Percentiles rank a stretch among this genome's conserved stretches.
These are phyloP conservation scores for Apotomis turbidana DNA, from an alignment of 2,888 invertebrate genomes.

Conservation along the genomic window DNA sequence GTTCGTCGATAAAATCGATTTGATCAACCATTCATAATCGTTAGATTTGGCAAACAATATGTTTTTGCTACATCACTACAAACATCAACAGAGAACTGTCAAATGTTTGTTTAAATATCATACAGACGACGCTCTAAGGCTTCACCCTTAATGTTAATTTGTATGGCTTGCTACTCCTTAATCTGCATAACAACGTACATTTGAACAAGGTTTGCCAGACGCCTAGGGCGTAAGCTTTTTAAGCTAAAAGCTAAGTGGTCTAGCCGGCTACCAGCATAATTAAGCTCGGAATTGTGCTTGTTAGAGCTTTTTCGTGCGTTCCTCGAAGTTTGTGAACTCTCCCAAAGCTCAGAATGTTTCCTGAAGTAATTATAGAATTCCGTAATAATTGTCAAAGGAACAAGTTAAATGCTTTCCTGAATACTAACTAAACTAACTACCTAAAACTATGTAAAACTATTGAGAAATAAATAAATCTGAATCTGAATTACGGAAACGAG, in stretches of 20 bases:
- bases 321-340: slow-evolving; percentile 1
- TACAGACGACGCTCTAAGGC: no score
- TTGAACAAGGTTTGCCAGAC: slow-evolving; percentile 1
- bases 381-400: not conserved
- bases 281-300: slow-evolving; percentile 29
- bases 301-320: slow-evolving; percentile 21
- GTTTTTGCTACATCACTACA: no score
- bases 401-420: not conserved
- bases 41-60: no score
- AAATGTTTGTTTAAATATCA: no score
- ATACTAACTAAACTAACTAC: no score
- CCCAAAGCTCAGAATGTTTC: not conserved
- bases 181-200: slow-evolving; percentile 9
- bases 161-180: not conserved
- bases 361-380: not conserved
- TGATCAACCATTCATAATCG: no score
- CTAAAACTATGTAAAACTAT: no score
- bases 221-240: slow-evolving; percentile 22
- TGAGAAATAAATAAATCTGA: no score
- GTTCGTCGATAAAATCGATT: no score
- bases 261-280: slow-evolving; percentile 25
- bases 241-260: slow-evolving; percentile 23
- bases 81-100: no score
- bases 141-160: no score
- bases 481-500: no score